Base-by-base conservation (phyloP, 2,888 invertebrate species). In the Rhabditoides inermis region DNA sequence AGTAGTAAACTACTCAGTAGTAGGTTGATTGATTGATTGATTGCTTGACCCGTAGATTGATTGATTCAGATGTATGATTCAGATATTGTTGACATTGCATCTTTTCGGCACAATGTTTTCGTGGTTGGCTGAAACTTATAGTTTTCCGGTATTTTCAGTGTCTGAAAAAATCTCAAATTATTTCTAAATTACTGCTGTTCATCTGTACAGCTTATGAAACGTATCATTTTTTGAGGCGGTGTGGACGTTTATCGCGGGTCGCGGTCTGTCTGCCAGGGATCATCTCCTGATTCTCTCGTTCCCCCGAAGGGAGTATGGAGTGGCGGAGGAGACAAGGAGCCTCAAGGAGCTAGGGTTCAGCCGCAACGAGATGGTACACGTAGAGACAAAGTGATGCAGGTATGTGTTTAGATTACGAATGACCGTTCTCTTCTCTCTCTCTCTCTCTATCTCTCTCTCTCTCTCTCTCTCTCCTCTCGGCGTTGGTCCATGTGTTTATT, bases 281-380 rank as follows among this genome's bases (percentile, higher is more conserved):
- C 57, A 60, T 45, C 18, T 45, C 15, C 45, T 60, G 42, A 56
- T 67, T 2, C 52, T 68, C 7, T 58, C 60, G 22, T 68, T 53
- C 40, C 68, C 68, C 22, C 53, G 54, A 30, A 60, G 68, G 7
- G 65, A 56, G n/a, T 68, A 58, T 53, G 49, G 48, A 20, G 6
- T 54, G 6, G 54, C 55, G 4, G 49, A 53, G 3, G 48, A 49
- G 27, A 48, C 53, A 3, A 30, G 40, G 20, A 64, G 53, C 18
- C 58, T 68, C 28, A 45, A 49, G 10, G 53, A 55, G 12, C 56
- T 62, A 36, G 63, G 61, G 0, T 68, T 68, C 54, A 44, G 56
- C 10, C 46, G 51, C 7, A 57, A 64, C 28, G 68, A 68, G 46
- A 47, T 68, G 45, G 53, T 68, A 20, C 68, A 68, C 44, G 62